Conservation (phyloP, 2,797 vertebrate genomes). For the Eospalax fontanierii region DNA sequence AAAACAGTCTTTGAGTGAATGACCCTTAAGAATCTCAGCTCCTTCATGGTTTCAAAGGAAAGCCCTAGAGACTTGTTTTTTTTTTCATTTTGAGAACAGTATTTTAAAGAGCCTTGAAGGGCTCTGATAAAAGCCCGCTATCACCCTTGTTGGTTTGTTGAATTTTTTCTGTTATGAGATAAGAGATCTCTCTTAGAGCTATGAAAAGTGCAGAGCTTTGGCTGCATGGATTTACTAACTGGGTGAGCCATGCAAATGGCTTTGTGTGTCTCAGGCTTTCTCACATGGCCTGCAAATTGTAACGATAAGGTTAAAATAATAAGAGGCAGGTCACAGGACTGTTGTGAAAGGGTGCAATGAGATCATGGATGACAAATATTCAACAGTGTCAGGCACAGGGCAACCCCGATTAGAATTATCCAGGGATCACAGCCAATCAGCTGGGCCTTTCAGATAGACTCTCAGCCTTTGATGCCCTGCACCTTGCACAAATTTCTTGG, state of each 20-base stretch:
- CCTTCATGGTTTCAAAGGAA: not conserved
- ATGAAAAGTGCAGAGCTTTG: not conserved
- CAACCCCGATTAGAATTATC: not conserved
- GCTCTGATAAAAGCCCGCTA: conserved; percentile 43
- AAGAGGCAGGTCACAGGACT: not conserved
- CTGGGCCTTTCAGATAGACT: not conserved
- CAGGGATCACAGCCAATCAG: not conserved
- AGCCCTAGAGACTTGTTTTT: not conserved
- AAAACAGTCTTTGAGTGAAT: too few species aligned
- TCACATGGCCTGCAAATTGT: not conserved
- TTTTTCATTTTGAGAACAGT: conserved; percentile 1
- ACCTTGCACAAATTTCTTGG: not conserved
- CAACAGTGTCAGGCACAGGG: not conserved
- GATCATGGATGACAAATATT: not conserved
- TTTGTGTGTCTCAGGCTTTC: not conserved
- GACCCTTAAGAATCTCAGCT: not conserved
- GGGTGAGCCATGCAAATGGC: not conserved
- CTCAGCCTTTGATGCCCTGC: not conserved
- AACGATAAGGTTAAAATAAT: conserved; percentile 7
- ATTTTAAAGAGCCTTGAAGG: conserved; percentile 35
- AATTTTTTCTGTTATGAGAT: not conserved
- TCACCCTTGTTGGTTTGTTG: not conserved
- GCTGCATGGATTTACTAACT: not conserved
- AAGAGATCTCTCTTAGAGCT: not conserved
- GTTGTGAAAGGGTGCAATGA: not conserved